These are phyloP conservation scores for Mus spicilegus DNA, from an alignment of 2,113 vertebrate species.

Conservation along the genomic window DNA sequence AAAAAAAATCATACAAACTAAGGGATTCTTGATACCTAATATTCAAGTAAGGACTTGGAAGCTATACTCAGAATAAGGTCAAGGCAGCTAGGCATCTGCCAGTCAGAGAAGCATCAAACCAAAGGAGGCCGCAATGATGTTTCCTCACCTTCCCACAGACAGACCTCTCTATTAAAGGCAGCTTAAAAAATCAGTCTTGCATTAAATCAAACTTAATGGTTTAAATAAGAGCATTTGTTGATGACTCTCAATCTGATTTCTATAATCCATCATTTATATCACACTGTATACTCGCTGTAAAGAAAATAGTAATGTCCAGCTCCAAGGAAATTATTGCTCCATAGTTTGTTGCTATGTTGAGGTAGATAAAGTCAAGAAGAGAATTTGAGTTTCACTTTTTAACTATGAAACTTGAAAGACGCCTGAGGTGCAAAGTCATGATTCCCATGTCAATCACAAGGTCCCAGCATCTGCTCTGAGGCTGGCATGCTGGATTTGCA, in stretches of 20 bases:
- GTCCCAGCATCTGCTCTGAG: not conserved
- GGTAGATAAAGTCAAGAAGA: slow-evolving; percentile 84
- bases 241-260: not conserved
- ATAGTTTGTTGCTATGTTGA: slow-evolving; percentile 81
- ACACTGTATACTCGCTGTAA: slow-evolving; percentile 77
- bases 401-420: slow-evolving; percentile 83
- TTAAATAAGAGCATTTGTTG: not conserved
- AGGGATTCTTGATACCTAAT: not conserved
- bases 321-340: slow-evolving; percentile 84
- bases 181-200: not conserved
- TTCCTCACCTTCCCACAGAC: not conserved
- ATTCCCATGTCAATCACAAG: not conserved
- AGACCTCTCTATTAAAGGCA: not conserved
- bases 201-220: not conserved
- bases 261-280: slow-evolving; percentile 66
- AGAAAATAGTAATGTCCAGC: slow-evolving; percentile 71
- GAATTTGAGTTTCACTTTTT: slow-evolving; percentile 83
- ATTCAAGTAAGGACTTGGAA: not conserved
- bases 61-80: too few species aligned
- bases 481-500: not conserved
- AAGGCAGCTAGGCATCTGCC: not conserved
- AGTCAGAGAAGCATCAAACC: not conserved
- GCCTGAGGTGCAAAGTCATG: slow-evolving; percentile 22
- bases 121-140: not conserved
- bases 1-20: not conserved